phyloP scores from a whole-genome alignment of 30 jellyfish, hydroid and myxozoan genomes.

The Aurelia aurita region DNA sequence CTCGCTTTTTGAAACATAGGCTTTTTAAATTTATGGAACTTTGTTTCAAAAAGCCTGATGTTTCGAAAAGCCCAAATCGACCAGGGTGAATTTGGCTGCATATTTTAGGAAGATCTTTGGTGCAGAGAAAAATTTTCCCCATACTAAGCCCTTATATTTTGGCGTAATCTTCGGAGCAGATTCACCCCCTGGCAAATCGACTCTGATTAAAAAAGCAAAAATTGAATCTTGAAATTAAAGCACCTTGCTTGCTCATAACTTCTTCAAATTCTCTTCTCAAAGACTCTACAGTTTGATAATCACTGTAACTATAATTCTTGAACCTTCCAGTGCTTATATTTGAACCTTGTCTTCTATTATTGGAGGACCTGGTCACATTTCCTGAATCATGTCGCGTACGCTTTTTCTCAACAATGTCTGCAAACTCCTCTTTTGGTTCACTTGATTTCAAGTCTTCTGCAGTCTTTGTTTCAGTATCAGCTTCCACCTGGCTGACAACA shows the following conservation, averaged over 20 bases:
- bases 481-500: not conserved
- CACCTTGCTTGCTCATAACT: slow-evolving; percentile 18
- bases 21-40: too few relatives aligned
- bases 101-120: too few relatives aligned
- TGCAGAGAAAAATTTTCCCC: too few relatives aligned
- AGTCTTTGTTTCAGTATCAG: not conserved
- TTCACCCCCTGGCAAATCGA: too few relatives aligned
- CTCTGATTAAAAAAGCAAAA: not conserved
- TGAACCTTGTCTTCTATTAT: not conserved
- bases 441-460: not conserved
- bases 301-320: slow-evolving; percentile 61
- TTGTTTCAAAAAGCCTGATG: too few relatives aligned
- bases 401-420: not conserved
- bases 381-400: not conserved
- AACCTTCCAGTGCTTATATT: slow-evolving; percentile 9
- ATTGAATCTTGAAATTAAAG: not conserved
- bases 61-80: too few relatives aligned
- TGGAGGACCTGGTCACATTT: not conserved
- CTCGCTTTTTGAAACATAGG: too few relatives aligned
- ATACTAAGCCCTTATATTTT: too few relatives aligned
- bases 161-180: too few relatives aligned
- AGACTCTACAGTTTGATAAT: slow-evolving; percentile 36
- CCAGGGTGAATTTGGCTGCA: too few relatives aligned
- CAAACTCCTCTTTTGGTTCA: not conserved
- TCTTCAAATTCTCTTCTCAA: slow-evolving; percentile 32